Evolutionary conservation across 2,888 invertebrate species (phyloP).

Genomic region (Azorinus chamasolen): DNA sequence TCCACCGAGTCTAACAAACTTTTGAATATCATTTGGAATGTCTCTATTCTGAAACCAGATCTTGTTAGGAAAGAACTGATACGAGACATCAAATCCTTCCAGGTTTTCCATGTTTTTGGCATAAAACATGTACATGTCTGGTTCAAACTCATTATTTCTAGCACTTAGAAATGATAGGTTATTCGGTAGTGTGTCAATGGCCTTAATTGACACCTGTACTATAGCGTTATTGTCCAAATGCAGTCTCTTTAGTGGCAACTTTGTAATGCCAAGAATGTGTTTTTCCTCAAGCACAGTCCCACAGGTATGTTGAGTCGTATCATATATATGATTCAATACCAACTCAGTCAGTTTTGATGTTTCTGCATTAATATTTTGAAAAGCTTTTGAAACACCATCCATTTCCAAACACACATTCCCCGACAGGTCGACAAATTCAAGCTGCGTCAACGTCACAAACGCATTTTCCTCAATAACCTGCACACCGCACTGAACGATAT

Average conservation of each 20-base stretch:
- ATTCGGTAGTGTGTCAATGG: slow-evolving; percentile 14
- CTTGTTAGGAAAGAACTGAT: slow-evolving; percentile 22
- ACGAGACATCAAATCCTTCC: slow-evolving; percentile 23
- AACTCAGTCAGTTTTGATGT: slow-evolving; percentile 16
- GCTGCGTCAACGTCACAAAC: slow-evolving; percentile 8
- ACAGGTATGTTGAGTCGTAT: slow-evolving; percentile 3
- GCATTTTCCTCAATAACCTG: slow-evolving; percentile 10
- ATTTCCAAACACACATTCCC: slow-evolving; percentile 22
- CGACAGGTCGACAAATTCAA: slow-evolving; percentile 36
- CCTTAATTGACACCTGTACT: neutral
- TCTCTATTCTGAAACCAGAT: neutral
- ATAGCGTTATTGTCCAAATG: slow-evolving; percentile 31
- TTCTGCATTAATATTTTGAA: slow-evolving; percentile 4
- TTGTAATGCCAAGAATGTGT: slow-evolving; percentile 2
- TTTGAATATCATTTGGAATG: neutral
- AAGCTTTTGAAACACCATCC: neutral
- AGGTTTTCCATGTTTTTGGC: slow-evolving; percentile 14
- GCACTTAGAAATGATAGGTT: slow-evolving; percentile 11
- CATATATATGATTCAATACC: slow-evolving; percentile 11
- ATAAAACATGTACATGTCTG: slow-evolving; percentile 28
- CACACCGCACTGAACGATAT: slow-evolving; percentile 23
- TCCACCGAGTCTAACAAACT: neutral
- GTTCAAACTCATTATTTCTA: slow-evolving; percentile 26
- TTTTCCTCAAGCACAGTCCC: slow-evolving; percentile 7
- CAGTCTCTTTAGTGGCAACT: slow-evolving; percentile 24